Conservation (phyloP, 2,797 vertebrate species). For the Hylomyscus alleni region DNA sequence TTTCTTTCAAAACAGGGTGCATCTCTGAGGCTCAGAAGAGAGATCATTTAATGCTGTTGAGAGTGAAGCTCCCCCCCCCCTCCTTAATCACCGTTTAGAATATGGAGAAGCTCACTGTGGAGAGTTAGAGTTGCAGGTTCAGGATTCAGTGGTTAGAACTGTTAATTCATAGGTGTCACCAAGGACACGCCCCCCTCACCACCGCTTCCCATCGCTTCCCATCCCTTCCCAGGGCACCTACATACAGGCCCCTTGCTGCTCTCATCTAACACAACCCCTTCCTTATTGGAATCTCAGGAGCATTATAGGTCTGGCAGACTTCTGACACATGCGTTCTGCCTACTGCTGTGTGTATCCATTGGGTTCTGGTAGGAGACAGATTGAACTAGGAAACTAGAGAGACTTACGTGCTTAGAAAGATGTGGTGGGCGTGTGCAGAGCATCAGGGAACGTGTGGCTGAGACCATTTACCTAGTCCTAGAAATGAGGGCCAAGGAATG, state of each 20-base stretch:
- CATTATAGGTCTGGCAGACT: neutral
- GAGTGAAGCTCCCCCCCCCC: neutral
- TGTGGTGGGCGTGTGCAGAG: neutral
- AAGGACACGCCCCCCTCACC: accelerated
- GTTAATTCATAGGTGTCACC: neutral
- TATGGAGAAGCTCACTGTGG: neutral
- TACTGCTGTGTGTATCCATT: neutral
- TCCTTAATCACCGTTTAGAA: neutral
- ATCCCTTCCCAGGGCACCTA: accelerated
- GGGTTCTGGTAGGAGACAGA: neutral
- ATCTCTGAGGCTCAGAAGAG: neutral
- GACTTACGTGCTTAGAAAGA: neutral
- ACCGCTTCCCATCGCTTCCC: neutral
- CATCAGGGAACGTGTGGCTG: neutral
- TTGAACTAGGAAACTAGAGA: slow-evolving; percentile 33
- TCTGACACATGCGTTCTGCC: neutral
- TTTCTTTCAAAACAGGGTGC: neutral
- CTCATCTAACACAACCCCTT: neutral
- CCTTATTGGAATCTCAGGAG: neutral
- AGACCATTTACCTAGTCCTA: neutral
- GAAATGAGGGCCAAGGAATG: neutral
- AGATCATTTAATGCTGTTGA: neutral
- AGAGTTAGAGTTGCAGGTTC: neutral
- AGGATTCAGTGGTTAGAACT: neutral
- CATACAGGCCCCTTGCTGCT: neutral